phyloP scores from a whole-genome alignment of 2,888 invertebrate genomes.

The Drosophila greeni region DNA sequence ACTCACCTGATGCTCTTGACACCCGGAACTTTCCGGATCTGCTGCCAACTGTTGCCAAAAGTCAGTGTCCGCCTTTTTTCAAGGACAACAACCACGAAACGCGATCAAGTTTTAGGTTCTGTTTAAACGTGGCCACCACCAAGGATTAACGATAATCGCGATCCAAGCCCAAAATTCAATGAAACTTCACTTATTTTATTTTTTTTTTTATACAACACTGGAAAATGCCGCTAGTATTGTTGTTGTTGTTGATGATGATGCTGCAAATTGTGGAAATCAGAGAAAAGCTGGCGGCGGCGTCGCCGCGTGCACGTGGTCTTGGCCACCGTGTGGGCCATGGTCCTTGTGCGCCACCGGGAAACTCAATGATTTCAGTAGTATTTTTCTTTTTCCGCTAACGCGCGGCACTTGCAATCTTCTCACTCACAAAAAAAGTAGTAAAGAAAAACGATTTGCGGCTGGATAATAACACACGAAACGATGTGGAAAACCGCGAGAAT shows the following conservation, averaged over 20 bases:
- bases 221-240: constrained; percentile 21
- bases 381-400: no score
- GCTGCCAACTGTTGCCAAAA: constrained; percentile 24
- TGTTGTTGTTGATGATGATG: constrained; percentile 2
- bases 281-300: constrained; percentile 54
- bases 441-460: not conserved
- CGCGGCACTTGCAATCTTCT: constrained; percentile 19
- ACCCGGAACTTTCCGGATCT: not conserved
- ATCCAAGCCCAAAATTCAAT: constrained; percentile 15
- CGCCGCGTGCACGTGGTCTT: constrained; percentile 69
- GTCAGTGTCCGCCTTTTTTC: not conserved
- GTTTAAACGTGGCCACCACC: constrained; percentile 6
- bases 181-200: constrained; percentile 4
- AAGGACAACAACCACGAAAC: not conserved
- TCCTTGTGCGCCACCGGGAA: constrained; percentile 9
- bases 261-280: constrained; percentile 13
- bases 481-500: constrained; percentile 2
- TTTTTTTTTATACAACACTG: constrained; percentile 33
- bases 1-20: constrained; percentile 29
- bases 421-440: constrained; percentile 27
- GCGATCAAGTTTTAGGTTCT: constrained; percentile 1
- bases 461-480: not conserved
- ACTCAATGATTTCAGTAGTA: not conserved
- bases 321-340: constrained; percentile 33
- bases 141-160: constrained; percentile 20